Evolutionary conservation across 2,888 invertebrate species (phyloP), one percentile per base, ranked within the genome.

Genomic region (Pristionchus mayeri): DNA sequence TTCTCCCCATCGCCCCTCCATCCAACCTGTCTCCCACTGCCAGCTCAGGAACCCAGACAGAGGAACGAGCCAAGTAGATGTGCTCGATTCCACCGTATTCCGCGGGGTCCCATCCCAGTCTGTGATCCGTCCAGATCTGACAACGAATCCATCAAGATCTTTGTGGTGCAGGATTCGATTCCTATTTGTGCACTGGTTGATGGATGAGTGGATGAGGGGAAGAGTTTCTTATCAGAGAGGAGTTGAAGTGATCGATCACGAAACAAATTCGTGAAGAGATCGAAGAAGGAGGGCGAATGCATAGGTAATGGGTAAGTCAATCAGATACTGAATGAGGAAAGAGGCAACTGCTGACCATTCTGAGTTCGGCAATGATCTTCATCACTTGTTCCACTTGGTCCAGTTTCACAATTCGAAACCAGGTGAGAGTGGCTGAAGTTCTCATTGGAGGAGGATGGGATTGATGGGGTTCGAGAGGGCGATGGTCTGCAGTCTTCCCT

Each of bases 331-430:
- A 24, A 57, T 21, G 6, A 57, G 24, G 57, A 57, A n/a, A 6
- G 21, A 60, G 2, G 21, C 4, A 34, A 63, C 21, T 24, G 16
- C 57, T 37, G 18, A 82, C 81, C 63, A 82, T 24, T 63, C 81
- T 40, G 30, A 82, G 48, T 37, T 82, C 81, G 3, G 81, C 81
- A 11, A 82, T 82, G 60, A 82, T 82, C 63, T 82, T 82, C 81
- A 82, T 82, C 44, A 82, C 81, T 82, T 82, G 81, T 21, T 82
- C 81, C 44, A 82, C 63, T 63, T 82, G 81, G 34, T 82, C 81
- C 81, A 82, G 24, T 82, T 82, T 82, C 21, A 82, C 81, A n/a
- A 82, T 82, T 40, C 81, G 40, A 24, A 82, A 52, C 81, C 81
- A 82, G 21, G 81, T 82, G 27, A 82, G 63, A 6, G 81, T 82